phyloP scores from a whole-genome alignment of 2,888 invertebrate species.

The Epistrophella euchroma region DNA sequence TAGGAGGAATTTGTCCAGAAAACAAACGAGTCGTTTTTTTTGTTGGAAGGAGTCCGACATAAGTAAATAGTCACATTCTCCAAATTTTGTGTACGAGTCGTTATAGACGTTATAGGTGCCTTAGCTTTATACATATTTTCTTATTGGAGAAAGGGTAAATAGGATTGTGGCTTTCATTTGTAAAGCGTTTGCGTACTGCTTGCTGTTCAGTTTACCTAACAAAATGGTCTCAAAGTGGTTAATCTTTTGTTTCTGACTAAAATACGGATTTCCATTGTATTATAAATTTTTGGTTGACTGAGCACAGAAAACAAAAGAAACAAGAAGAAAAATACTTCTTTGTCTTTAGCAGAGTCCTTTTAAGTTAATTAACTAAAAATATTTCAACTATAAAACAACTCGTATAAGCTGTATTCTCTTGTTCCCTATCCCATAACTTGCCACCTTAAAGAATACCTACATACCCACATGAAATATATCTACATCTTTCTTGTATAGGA shows the following conservation, averaged over 20 bases:
- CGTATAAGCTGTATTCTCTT: not conserved
- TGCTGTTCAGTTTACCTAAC: not conserved
- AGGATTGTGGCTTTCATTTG: not conserved
- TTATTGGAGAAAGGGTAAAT: no score
- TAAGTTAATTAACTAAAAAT: conserved; percentile 4
- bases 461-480: not conserved
- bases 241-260: conserved; percentile 1
- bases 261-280: not conserved
- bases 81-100: no score
- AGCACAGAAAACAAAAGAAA: not conserved
- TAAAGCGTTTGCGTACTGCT: not conserved
- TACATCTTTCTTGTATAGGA: not conserved
- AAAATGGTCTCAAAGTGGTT: not conserved
- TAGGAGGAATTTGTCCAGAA: no score
- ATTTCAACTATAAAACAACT: not conserved
- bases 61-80: no score
- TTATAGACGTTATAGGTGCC: no score
- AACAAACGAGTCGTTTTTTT: no score
- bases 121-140: no score
- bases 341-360: not conserved
- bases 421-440: not conserved
- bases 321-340: not conserved
- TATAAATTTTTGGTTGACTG: not conserved
- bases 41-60: no score
- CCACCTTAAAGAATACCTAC: not conserved